Evolutionary conservation across 2,113 vertebrate genomes (phyloP).

Genomic region (Lepus timidus): DNA sequence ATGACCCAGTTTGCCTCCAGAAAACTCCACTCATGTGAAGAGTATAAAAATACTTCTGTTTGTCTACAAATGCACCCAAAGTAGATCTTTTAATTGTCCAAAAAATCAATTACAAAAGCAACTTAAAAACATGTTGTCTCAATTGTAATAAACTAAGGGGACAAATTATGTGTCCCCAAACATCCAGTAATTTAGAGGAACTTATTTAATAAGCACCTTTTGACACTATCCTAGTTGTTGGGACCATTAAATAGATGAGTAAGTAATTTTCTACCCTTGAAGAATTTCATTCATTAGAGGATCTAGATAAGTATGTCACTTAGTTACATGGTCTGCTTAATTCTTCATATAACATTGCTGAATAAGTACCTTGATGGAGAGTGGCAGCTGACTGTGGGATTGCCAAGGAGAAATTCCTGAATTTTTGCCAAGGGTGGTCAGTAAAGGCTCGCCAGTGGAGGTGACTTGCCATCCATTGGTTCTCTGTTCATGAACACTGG

Average conservation of each 20-base stretch:
- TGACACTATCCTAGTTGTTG: not conserved
- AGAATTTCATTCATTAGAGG: not conserved
- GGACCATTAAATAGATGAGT: not conserved
- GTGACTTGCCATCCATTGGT: not conserved
- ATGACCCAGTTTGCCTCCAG: rapidly evolving
- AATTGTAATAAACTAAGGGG: not conserved
- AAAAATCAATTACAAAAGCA: not conserved
- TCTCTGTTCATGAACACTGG: not conserved
- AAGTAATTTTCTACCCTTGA: not conserved
- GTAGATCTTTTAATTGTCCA: not conserved
- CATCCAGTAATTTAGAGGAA: not conserved
- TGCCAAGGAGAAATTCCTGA: not conserved
- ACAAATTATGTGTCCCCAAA: not conserved
- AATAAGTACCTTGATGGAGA: not conserved
- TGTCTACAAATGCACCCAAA: not conserved
- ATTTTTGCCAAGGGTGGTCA: not conserved
- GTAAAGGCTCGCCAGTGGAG: not conserved
- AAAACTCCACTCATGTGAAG: rapidly evolving
- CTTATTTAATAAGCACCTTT: not conserved
- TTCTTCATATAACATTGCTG: not conserved
- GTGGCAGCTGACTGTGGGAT: not conserved
- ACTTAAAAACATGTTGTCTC: not conserved
- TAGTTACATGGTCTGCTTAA: not conserved
- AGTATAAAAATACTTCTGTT: not conserved
- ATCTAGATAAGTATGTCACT: not conserved